Base-by-base conservation (phyloP, 2,113 vertebrate species). In the Lophochroa leadbeateri region DNA sequence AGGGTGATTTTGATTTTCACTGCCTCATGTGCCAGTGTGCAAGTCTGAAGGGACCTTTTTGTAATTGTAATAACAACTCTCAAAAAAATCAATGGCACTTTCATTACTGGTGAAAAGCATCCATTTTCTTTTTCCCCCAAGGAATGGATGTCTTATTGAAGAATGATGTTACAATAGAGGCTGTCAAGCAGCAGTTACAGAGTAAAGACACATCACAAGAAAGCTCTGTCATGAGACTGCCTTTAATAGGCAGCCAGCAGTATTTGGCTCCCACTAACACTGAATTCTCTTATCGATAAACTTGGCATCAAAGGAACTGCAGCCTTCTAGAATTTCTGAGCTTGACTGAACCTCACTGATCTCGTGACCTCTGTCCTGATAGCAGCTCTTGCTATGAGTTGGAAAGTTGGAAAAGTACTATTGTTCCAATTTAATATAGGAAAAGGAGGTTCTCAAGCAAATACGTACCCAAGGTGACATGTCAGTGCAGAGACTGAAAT, bases 141-240 rank as follows among this genome's bases (percentile, higher is more conserved):
- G 90, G 90, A 89, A 27, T 29, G 14, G 50, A 80, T 82, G 57
- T 55, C 47, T 93, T 68, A 39, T 44, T 79, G 75, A 76, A 83
- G 83, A 86, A 88, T 58, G 35, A 72, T 35, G 61, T 84, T 90
- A 88, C 33, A 93, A 68, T 18, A 57, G 28, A 50, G 70, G 81
- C 86, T 86, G 71, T 75, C 6, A 69, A 76, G 82, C 88, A 95
- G 60, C 88, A 87, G 70, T 92, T 96, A 47, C 55, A 68, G 60
- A 88, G 39, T 41, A 47, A 94, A 97, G 82, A 78, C 97, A 92
- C 94, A 96, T 96, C 90, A 89, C 46, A 97, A 61, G 78, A 65
- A 75, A 75, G 35, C 44, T 94, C 79, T 93, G 88, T 96, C 86
- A 95, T 91, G 82, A 91, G 82, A n/a, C 60, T 91, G 82, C 60